Evolutionary conservation across 2,797 vertebrate species (phyloP), one percentile per base, ranked within the genome.

Genomic region (Sitta carolinensis): DNA sequence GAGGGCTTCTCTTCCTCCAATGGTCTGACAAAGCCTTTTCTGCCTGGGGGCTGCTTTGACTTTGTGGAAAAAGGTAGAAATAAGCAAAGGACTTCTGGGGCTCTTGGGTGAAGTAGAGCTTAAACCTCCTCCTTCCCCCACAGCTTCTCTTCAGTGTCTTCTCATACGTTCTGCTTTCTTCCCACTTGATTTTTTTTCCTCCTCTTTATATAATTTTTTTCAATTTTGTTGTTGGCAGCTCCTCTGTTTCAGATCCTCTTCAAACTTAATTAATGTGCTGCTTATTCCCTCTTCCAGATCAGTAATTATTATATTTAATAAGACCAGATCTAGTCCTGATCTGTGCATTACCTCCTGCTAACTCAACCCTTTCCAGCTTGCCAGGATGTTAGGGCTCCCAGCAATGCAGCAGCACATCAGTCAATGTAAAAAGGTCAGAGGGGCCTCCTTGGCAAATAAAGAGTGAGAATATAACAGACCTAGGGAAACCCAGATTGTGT

Each of bases 211-310:
- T 25, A 59, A n/a, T 87, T 83, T 72, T 69, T 77, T 61, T 36
- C 66, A 57, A 8, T 86, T 72, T 86, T 79, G 40, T 85, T 79
- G 76, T 76, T 91, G 90, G 74, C 83, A 94, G 67, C 59, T 90
- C 67, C 48, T 77, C 77, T 72, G 45, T 86, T 93, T 93, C 92
- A 69, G 70, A 79, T 79, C 42, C 92, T 90, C 86, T 84, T 90
- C 70, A 90, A 67, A 61, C 45, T 76, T 91, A 94, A 95, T 94
- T 83, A 95, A 91, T 90, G 70, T 74, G 76, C 63, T 86, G 83
- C 77, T 96, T 77, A 81, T 87, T 95, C 79, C 51, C 63, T 92
- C 90, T 93, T 92, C 77, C 78, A 87, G 70, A 89, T 89, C 3
- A 0, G 81, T 84, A 95, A 92, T 94, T 94, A 90, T 43, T 93